A percentile compares a stretch with the other conserved stretches of the same genome.
Conservation (phyloP, 2,113 vertebrate genomes). For the Gallinago jamesoni region DNA sequence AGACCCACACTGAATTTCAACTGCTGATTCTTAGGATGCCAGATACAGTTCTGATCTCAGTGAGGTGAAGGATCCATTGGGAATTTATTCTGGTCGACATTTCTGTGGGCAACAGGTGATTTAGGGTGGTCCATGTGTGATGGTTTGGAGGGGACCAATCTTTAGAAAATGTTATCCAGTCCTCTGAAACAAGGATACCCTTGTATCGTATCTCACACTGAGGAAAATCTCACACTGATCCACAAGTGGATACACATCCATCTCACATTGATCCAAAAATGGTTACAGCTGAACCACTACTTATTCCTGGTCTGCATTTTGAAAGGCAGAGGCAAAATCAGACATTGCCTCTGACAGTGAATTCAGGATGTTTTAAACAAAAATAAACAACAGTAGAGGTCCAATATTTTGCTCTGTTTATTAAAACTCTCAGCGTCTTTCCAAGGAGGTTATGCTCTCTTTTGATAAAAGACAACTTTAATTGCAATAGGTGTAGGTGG, state of each 20-base stretch:
- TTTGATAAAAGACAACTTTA: slow-evolving; percentile 2
- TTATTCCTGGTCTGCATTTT: not conserved
- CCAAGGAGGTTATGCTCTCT: not conserved
- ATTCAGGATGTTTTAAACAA: not conserved
- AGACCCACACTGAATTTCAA: not conserved
- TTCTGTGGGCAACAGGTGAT: not conserved
- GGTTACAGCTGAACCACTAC: not conserved
- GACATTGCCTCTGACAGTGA: not conserved
- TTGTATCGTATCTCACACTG: not conserved
- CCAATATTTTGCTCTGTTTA: not conserved
- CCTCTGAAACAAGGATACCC: not conserved
- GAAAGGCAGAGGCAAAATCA: not conserved
- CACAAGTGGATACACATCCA: not conserved
- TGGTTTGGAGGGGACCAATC: not conserved
- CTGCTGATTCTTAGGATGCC: not conserved
- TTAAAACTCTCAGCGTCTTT: not conserved
- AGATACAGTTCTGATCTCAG: not conserved
- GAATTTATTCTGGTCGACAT: not conserved
- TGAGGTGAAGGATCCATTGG: not conserved
- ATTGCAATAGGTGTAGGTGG: slow-evolving; percentile 21
- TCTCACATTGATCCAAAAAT: not conserved
- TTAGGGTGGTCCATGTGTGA: not conserved
- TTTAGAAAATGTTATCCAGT: not conserved
- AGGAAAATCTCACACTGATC: not conserved
- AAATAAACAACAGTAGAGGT: not conserved